Percentiles rank a stretch among this genome's conserved stretches.
phyloP scores from a whole-genome alignment of 1,140 invertebrate species.

The Drosophila bipectinata region DNA sequence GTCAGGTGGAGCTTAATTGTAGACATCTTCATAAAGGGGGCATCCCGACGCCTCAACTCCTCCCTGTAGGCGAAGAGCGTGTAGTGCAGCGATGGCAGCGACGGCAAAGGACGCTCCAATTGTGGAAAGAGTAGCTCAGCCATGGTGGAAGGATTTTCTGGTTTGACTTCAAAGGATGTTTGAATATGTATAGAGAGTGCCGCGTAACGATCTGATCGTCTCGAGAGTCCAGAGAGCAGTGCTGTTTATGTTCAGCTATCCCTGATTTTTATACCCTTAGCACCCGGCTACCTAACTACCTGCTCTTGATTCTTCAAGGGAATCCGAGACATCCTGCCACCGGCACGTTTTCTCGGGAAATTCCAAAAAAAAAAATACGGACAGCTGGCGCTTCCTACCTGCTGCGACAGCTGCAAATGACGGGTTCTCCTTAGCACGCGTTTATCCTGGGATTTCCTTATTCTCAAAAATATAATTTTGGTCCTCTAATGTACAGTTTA shows the following conservation, averaged over 20 bases:
- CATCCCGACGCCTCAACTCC: slow-evolving; percentile 60
- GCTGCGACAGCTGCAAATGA: slow-evolving; percentile 61
- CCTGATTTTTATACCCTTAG: slow-evolving; percentile 43
- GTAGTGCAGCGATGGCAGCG: slow-evolving; percentile 66
- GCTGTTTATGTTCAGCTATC: not conserved
- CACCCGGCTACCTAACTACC: slow-evolving; percentile 28
- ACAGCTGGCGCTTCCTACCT: slow-evolving; percentile 69
- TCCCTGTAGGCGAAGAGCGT: slow-evolving; percentile 70
- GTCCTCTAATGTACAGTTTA: slow-evolving; percentile 12
- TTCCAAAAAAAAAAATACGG: too few species aligned
- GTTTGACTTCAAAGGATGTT: not conserved
- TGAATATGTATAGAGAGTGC: slow-evolving; percentile 4
- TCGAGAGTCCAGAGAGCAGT: slow-evolving; percentile 39
- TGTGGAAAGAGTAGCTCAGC: slow-evolving; percentile 64
- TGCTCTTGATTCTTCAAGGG: slow-evolving; percentile 23
- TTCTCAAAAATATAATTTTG: not conserved
- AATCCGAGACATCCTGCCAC: slow-evolving; percentile 12
- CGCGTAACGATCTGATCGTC: slow-evolving; percentile 20
- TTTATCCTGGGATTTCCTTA: slow-evolving; percentile 44
- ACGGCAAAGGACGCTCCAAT: slow-evolving; percentile 62
- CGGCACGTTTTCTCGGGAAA: slow-evolving; percentile 46
- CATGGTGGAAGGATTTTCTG: slow-evolving; percentile 24
- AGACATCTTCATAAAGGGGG: slow-evolving; percentile 71
- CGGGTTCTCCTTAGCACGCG: slow-evolving; percentile 44
- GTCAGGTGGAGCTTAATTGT: slow-evolving; percentile 73